Evolutionary conservation across 1,140 invertebrate species (phyloP).

Genomic region (Cecropterus lyciades): DNA sequence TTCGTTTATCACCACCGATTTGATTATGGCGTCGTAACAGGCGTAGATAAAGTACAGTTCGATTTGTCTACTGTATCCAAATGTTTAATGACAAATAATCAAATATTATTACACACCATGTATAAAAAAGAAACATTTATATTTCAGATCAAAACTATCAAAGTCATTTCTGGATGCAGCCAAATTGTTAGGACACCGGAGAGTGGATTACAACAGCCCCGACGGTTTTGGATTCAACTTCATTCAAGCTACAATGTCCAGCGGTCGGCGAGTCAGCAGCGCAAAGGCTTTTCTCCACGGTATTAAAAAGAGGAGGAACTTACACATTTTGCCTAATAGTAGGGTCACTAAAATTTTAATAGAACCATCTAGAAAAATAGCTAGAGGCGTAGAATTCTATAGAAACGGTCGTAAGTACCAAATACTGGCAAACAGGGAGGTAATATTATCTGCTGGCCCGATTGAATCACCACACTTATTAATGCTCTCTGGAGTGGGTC

Average conservation of each 20-base stretch:
- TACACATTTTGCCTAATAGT: conserved; percentile 85
- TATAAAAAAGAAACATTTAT: too few relatives aligned
- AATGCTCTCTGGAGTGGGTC: conserved; percentile 93
- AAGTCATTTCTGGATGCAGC: conserved; percentile 87
- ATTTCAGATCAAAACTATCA: conserved; percentile 81
- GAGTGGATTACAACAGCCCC: conserved; percentile 88
- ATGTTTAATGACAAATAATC: too few relatives aligned
- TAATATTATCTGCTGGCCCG: conserved; percentile 89
- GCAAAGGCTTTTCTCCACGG: conserved; percentile 86
- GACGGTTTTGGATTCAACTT: conserved; percentile 86
- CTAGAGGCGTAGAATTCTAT: conserved; percentile 87
- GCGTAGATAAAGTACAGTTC: too few relatives aligned
- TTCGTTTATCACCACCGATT: too few relatives aligned
- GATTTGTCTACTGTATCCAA: too few relatives aligned
- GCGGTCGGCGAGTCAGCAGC: conserved; percentile 81
- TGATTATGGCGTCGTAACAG: too few relatives aligned
- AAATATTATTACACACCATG: too few relatives aligned
- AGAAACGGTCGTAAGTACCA: conserved; percentile 73
- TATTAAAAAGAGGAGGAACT: conserved; percentile 86
- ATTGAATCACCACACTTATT: conserved; percentile 92
- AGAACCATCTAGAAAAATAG: conserved; percentile 84
- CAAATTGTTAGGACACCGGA: conserved; percentile 84
- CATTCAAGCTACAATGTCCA: conserved; percentile 87
- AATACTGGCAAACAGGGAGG: conserved; percentile 87
- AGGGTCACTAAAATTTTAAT: conserved; percentile 87